Evolutionary conservation across 2,888 invertebrate species (phyloP).

Genomic region (Omphaloscelis lunosa): DNA sequence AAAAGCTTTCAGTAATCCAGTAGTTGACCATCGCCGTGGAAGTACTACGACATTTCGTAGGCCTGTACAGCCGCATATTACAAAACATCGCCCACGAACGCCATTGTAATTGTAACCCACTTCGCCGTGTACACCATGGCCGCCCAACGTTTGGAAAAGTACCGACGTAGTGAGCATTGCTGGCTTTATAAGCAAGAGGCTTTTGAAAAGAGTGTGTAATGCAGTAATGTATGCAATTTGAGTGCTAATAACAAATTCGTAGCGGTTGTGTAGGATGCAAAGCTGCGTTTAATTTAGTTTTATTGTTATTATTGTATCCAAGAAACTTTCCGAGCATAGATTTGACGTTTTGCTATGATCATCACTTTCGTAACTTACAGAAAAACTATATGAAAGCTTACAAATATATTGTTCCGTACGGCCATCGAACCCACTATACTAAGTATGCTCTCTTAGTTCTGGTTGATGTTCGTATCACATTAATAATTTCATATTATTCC

Average conservation of each 20-base stretch:
- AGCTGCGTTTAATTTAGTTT: neutral
- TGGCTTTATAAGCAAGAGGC: neutral
- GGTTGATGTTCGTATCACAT: neutral
- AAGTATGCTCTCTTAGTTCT: neutral
- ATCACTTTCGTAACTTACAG: neutral
- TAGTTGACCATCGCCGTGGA: slow-evolving; percentile 1
- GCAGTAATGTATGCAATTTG: neutral
- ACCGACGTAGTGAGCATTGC: slow-evolving; percentile 7
- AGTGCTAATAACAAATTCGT: neutral
- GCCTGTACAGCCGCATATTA: slow-evolving; percentile 1
- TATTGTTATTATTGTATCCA: neutral
- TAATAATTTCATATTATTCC: neutral
- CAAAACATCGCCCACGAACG: slow-evolving; percentile 18
- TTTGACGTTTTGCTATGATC: neutral
- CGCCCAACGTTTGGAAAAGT: slow-evolving; percentile 23
- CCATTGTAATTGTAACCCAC: slow-evolving; percentile 10
- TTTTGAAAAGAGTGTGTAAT: neutral
- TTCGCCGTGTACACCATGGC: slow-evolving; percentile 13
- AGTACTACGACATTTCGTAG: slow-evolving; percentile 12
- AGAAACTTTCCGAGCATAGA: neutral
- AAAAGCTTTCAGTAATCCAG: neutral
- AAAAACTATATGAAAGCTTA: neutral
- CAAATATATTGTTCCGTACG: neutral
- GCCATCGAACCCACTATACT: neutral
- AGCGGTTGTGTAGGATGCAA: neutral